Conservation (phyloP, 2,797 vertebrate species). For the Glossophaga mutica region DNA sequence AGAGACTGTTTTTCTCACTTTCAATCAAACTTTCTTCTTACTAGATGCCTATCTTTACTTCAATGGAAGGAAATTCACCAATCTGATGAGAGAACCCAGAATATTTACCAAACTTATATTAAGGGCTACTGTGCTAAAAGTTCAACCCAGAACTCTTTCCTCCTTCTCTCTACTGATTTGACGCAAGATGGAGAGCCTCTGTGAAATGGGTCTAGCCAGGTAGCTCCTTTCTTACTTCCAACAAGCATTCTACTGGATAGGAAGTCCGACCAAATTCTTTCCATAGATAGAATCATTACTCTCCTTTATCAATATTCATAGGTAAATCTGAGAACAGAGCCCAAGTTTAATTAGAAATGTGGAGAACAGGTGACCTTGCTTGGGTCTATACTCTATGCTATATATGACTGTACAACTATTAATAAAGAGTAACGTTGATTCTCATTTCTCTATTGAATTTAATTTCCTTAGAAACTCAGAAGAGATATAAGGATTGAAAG, state of each 20-base stretch:
- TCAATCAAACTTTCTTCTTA: background rate
- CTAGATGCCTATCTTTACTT: background rate
- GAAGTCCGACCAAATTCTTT: background rate
- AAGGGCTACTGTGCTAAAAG: background rate
- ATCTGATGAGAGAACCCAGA: background rate
- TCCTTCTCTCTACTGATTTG: background rate
- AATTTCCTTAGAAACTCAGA: background rate
- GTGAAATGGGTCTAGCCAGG: rapidly evolving
- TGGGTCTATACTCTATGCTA: background rate
- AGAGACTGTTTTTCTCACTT: background rate
- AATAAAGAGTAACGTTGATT: background rate
- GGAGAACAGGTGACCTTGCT: background rate
- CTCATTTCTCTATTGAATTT: background rate
- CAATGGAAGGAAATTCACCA: background rate
- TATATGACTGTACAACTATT: background rate
- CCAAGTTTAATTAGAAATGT: background rate
- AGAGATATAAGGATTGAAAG: background rate
- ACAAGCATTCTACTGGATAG: background rate
- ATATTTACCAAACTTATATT: background rate
- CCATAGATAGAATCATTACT: background rate
- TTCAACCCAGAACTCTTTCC: background rate
- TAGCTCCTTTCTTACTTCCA: background rate
- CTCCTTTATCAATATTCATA: background rate
- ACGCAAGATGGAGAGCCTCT: background rate
- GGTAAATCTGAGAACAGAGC: background rate